phyloP scores from a whole-genome alignment of 2,888 invertebrate genomes.

The Parnassius orleans region DNA sequence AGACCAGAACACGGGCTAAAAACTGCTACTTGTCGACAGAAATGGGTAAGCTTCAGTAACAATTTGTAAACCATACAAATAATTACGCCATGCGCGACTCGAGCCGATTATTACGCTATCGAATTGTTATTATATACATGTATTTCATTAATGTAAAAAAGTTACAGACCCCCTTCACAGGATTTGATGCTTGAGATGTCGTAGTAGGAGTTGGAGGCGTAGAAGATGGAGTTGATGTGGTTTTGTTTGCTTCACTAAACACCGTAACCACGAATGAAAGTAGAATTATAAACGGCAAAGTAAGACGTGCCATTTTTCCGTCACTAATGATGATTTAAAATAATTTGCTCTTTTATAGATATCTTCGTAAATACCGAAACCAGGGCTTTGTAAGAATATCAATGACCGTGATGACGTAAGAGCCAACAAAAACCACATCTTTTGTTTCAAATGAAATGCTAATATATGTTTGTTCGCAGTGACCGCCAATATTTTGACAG shows the following conservation, averaged over 20 bases:
- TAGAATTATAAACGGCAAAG: slow-evolving; percentile 14
- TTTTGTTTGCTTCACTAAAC: slow-evolving; percentile 8
- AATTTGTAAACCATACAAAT: too few relatives aligned
- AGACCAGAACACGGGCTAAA: too few relatives aligned
- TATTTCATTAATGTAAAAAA: neutral
- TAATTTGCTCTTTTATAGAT: slow-evolving; percentile 26
- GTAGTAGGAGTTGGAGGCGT: slow-evolving; percentile 5
- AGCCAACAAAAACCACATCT: slow-evolving; percentile 19
- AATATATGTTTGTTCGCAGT: slow-evolving; percentile 32
- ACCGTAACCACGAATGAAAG: slow-evolving; percentile 5
- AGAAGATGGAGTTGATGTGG: slow-evolving; percentile 12
- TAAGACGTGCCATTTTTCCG: slow-evolving; percentile 21
- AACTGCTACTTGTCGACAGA: too few relatives aligned
- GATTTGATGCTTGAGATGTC: slow-evolving; percentile 1
- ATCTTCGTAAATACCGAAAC: slow-evolving; percentile 24
- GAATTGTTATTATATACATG: too few relatives aligned
- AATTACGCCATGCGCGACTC: too few relatives aligned
- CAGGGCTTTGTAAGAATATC: slow-evolving; percentile 15
- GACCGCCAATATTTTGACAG: slow-evolving; percentile 29
- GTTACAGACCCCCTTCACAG: slow-evolving; percentile 7
- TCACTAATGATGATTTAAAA: slow-evolving; percentile 11
- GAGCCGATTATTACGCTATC: too few relatives aligned
- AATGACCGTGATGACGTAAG: slow-evolving; percentile 21
- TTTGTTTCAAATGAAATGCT: slow-evolving; percentile 29
- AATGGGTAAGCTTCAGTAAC: too few relatives aligned